Evolutionary conservation across 2,113 vertebrate genomes (phyloP).

Genomic region (Antechinus flavipes): DNA sequence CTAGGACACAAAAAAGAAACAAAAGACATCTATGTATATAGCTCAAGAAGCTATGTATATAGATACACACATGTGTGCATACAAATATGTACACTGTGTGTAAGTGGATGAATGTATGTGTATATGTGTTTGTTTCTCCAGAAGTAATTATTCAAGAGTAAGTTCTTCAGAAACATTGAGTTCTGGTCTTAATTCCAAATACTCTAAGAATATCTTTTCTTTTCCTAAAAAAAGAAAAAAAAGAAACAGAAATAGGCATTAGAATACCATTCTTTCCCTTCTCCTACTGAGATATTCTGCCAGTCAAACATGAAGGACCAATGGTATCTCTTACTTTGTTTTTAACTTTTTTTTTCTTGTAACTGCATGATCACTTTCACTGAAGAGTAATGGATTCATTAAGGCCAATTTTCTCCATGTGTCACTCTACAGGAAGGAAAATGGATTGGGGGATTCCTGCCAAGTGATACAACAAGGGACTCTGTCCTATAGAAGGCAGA

Average conservation of each 20-base stretch:
- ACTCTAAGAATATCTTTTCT: background rate
- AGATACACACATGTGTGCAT: too few relatives aligned
- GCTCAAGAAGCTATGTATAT: too few relatives aligned
- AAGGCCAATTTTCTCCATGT: background rate
- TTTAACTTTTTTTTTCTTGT: background rate
- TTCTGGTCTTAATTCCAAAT: background rate
- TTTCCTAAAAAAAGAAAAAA: background rate
- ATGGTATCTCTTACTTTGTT: background rate
- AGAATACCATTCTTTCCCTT: background rate
- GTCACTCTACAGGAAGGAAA: slow-evolving; percentile 11
- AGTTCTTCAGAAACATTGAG: background rate
- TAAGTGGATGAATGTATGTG: too few relatives aligned
- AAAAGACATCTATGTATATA: too few relatives aligned
- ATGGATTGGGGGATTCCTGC: slow-evolving; percentile 20
- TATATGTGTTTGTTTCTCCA: background rate
- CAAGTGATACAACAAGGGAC: slow-evolving; percentile 3
- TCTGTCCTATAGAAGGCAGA: background rate
- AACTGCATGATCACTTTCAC: background rate
- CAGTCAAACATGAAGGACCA: background rate
- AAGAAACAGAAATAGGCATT: background rate
- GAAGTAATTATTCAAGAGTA: background rate
- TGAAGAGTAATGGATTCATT: slow-evolving; percentile 1
- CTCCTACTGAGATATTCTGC: background rate
- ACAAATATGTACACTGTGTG: too few relatives aligned
- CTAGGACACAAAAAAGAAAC: too few relatives aligned